Conservation (phyloP, 23 tunicate species). For the Styela plicata region DNA sequence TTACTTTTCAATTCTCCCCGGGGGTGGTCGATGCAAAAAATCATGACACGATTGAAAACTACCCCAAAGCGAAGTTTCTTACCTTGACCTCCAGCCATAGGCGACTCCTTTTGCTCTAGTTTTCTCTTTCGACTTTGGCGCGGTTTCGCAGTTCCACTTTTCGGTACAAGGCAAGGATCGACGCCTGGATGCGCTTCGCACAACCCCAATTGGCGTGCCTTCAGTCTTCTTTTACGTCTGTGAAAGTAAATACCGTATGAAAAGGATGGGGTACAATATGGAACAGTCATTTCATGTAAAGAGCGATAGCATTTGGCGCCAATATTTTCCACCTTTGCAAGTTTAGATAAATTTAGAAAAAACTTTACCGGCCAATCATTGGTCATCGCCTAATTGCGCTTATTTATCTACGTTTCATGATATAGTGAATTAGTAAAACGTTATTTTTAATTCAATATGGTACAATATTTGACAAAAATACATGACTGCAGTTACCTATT, state of each 20-base stretch:
- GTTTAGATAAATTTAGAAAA: too few species aligned
- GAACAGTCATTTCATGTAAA: too few species aligned
- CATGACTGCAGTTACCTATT: neutral
- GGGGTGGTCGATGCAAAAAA: neutral
- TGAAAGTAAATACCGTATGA: neutral
- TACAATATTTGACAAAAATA: too few species aligned
- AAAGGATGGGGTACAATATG: too few species aligned
- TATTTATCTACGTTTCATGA: too few species aligned
- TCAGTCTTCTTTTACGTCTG: conserved; percentile 12
- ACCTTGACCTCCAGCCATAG: conserved; percentile 25
- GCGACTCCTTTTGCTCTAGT: neutral
- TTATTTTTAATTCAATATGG: neutral
- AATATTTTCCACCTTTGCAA: too few species aligned
- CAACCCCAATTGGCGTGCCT: neutral
- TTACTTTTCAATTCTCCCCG: neutral
- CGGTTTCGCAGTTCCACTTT: conserved; percentile 35
- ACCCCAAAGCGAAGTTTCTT: neutral
- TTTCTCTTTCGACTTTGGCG: conserved; percentile 24
- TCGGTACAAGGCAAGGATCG: conserved; percentile 24
- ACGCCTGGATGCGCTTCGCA: conserved; percentile 14
- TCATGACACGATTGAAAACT: neutral
- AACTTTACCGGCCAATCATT: too few species aligned
- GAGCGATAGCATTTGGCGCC: too few species aligned
- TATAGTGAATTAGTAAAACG: too few species aligned
- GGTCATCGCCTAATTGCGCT: too few species aligned